Evolutionary conservation across 2,797 vertebrate species (phyloP), one percentile per base, ranked within the genome.

Genomic region (Oreortyx pictus): DNA sequence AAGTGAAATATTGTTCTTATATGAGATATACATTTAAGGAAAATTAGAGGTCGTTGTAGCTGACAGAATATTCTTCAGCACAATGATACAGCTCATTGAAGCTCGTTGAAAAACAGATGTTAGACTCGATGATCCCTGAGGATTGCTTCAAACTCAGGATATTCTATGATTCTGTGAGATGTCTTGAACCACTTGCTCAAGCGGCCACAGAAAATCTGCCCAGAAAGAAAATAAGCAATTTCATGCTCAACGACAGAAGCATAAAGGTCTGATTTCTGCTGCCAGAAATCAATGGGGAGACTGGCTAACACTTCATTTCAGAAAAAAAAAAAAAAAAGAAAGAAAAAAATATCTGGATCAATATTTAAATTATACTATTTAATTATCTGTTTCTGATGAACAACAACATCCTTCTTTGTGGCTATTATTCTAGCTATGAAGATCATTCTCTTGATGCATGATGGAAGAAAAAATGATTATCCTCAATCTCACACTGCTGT

Each of bases 141-240:
- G 25, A 19, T 20, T 27, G 17, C 37, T 20, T 62, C 25, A 8
- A 62, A 29, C 60, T 62, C 17, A 19, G 11, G 18, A 43, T 43
- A 62, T 62, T 43, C 60, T 29, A 62, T 14, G 39, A 64, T 14
- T 41, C 61, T 19, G 6, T 64, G 61, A 64, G 39, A 41, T 43
- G 31, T 86, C 89, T 65, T 84, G 52, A 86, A 67, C 23, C 27
- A 33, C 82, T 88, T 79, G 17, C 52, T 77, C 44, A 91, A 84
- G 33, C 4, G 25, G 18, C 49, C 49, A 84, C 62, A 82, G 29
- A 79, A 93, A 82, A 93, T 59, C 23, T 66, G 41, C n/a, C 22
- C 57, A 91, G 70, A 91, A 70, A 79, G 24, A 47, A 95, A 64
- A 6, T 7, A 89, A 60, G 13, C 3, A 86, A 86, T 93, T 92